Base-by-base conservation (phyloP, 2,797 vertebrate species). In the Aeoliscus strigatus region DNA sequence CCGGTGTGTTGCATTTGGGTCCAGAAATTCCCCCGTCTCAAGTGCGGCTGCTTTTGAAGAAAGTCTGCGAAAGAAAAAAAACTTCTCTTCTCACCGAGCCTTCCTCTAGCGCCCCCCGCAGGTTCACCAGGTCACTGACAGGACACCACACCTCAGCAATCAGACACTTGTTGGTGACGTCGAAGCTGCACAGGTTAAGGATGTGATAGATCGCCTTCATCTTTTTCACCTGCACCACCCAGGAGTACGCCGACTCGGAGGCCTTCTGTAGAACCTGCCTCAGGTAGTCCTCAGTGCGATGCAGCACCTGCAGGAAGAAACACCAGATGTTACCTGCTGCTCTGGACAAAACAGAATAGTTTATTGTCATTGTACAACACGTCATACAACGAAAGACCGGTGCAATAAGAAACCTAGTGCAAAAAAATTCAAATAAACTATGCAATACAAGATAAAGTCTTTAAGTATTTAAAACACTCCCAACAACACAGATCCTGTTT, bases 111-210 rank as follows among this genome's bases (percentile, higher is more conserved):
- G 93, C 94, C 7, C 76, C 83, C 24, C 91, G 90, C 64, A 99
- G 73, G 59, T 89, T 88, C 0, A 82, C 84, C 50, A 99, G 83
- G 73, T 97, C 92, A 0, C 80, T 89, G 75, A 95, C 88, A 0
- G 96, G 94, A 67, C 96, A 99, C 96, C 96, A 99, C 62, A 94
- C 96, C 67, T 99, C 96, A 0, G 96, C 93, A 0, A 99, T 97
- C 46, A 99, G 89, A 89, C 94, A 98, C 79, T 94, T 97, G 81
- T 97, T 96, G 56, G 96, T 98, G 62, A 98, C 94, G 0, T 98
- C 96, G 0, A 98, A 94, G 80, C 94, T 97, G 84, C 96, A 98
- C 70, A 96, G 88, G 85, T 95, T 99, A 41, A 99, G 88, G 48
- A 92, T 93, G 8, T 99, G 96, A 73, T 97, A 97, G 60, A 99